These are phyloP conservation scores for Microplitis manilae DNA, from an alignment of 2,888 invertebrate genomes.

Conservation along the genomic window DNA sequence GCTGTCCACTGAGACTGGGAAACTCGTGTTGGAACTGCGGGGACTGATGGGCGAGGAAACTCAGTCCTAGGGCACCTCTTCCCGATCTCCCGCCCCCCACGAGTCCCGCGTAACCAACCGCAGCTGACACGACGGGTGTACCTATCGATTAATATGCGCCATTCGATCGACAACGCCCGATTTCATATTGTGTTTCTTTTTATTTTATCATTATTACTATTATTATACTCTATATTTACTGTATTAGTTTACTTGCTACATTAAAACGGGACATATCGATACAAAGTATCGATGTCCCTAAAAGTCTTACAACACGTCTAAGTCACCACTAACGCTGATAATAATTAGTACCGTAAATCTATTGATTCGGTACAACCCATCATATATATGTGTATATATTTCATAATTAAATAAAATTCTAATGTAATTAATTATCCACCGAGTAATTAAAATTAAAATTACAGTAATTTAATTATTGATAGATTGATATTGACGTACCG, in stretches of 20 bases:
- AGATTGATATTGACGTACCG: conserved; percentile 53
- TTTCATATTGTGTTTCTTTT: conserved; percentile 30
- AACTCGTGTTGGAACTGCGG: conserved; percentile 97
- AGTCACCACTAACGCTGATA: background rate
- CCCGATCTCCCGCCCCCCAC: conserved; percentile 78
- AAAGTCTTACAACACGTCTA: background rate
- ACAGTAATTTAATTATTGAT: background rate
- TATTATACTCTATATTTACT: background rate
- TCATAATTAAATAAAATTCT: background rate
- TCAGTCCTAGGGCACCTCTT: conserved; percentile 66
- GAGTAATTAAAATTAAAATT: background rate
- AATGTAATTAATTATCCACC: background rate
- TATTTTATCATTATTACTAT: conserved; percentile 39
- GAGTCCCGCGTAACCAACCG: conserved; percentile 75
- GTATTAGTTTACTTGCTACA: background rate
- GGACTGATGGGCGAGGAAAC: conserved; percentile 79
- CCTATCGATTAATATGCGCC: conserved; percentile 60
- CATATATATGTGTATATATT: background rate
- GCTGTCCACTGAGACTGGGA: conserved; percentile 80
- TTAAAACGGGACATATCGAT: background rate
- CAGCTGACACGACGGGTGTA: conserved; percentile 64
- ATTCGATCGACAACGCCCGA: conserved; percentile 52
- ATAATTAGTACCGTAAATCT: background rate
- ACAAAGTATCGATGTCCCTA: background rate
- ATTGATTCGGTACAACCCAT: background rate